phyloP scores from a whole-genome alignment of 2,113 vertebrate species.

The Cygnus buccinator region DNA sequence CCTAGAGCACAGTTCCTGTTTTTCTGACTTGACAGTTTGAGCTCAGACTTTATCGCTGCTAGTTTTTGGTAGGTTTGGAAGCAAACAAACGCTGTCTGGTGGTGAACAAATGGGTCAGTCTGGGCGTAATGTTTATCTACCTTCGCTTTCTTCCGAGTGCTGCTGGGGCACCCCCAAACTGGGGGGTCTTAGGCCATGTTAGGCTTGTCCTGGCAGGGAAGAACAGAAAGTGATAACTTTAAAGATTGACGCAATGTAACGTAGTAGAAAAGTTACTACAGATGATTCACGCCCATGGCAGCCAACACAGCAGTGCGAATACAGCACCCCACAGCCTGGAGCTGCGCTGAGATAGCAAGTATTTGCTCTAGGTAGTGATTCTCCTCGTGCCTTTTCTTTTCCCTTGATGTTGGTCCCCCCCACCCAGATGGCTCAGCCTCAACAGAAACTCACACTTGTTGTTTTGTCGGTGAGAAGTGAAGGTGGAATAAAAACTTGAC shows the following conservation, averaged over 20 bases:
- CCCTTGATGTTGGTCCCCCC: background rate
- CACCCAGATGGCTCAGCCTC: background rate
- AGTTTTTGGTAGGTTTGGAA: background rate
- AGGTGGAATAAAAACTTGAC: background rate
- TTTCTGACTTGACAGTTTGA: slow-evolving; percentile 13
- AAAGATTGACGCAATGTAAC: fast-evolving
- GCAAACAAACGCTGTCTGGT: background rate
- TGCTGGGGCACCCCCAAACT: background rate
- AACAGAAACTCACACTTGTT: background rate
- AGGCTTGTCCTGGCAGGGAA: background rate
- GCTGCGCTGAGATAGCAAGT: background rate
- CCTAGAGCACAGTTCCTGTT: slow-evolving; percentile 53
- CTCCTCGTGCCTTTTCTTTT: background rate
- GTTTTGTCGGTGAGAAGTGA: background rate
- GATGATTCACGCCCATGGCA: background rate
- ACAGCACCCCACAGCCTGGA: background rate
- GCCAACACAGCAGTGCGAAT: background rate
- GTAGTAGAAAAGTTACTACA: background rate
- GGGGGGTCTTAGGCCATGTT: background rate
- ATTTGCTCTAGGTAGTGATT: background rate
- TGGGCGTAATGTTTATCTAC: fast-evolving
- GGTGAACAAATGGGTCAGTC: background rate
- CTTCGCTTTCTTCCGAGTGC: background rate
- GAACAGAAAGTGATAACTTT: background rate
- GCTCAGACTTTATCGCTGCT: background rate